These are phyloP conservation scores for Helarctos malayanus DNA, from an alignment of 2,797 vertebrate genomes.

Conservation along the genomic window DNA sequence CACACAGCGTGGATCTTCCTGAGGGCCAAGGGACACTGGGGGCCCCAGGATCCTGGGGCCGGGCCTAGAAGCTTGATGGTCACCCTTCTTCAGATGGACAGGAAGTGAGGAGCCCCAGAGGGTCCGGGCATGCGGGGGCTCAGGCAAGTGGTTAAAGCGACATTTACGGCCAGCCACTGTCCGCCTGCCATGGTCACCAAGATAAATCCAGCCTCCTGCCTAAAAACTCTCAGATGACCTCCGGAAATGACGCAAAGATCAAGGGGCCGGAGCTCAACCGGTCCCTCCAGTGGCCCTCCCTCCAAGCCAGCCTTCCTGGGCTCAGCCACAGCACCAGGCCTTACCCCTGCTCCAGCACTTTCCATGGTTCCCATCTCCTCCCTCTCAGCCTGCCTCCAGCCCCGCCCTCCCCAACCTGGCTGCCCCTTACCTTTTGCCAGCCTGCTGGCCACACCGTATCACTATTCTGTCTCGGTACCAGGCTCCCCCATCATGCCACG, in stretches of 20 bases:
- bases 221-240: not conserved
- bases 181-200: rapidly evolving
- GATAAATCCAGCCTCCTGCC: not conserved
- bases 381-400: not conserved
- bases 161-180: rapidly evolving
- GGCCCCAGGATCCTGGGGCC: not conserved
- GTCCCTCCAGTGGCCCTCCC: rapidly evolving
- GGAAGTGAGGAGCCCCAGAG: no score
- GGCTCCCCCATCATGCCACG: no score
- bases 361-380: not conserved
- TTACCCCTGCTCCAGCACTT: not conserved
- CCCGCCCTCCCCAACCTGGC: not conserved
- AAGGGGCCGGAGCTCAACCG: no score
- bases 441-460: rapidly evolving
- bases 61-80: rapidly evolving
- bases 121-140: rapidly evolving
- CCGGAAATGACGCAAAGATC: not conserved
- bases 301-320: not conserved
- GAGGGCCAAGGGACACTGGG: not conserved
- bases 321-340: not conserved
- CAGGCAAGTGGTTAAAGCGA: not conserved
- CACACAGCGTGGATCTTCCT: rapidly evolving
- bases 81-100: not conserved
- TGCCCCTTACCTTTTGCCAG: not conserved
- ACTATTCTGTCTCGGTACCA: not conserved